Base-by-base conservation (phyloP, 1,140 invertebrate species). In the Choristoneura fumiferana region DNA sequence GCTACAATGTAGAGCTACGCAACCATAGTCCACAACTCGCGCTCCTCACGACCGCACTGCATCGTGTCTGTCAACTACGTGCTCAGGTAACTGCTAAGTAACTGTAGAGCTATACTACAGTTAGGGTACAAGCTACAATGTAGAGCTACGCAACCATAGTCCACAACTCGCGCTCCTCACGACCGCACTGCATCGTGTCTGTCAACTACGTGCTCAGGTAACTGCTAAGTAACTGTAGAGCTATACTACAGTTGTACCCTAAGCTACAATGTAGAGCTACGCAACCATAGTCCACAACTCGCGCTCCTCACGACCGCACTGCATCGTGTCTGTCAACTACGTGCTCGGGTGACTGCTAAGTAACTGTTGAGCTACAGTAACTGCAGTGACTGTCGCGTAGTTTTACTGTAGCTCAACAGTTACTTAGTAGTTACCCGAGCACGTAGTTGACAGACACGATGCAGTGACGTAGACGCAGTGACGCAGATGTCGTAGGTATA, bases 21-120 rank as follows among this genome's bases (percentile, higher is more conserved):
- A 96, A 97, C 0, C 99, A 98, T 6, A 97, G 98, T 99, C 0
- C 97, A 99, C 88, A 99, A 99, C 86, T 96, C 95, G 10, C 90
- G 98, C 15, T 98, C 97, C 9, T 98, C 97, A 0, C 88, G 98
- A 40, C 97, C 97, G 0, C 96, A 98, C 69, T 99, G 98, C 82
- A 98, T 99, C 69, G 98, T 99, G 43, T 97, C 96, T 57, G 97
- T 99, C 12, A 99, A 99, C 85, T 98, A 98, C 78, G 97, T 99
- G 12, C 90, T 99, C 10, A 98, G 96, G 93, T 96, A 90, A 79
- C 81, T 37, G 22, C 43, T 12, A 0, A 2, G 6, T 3, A 2
- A 29, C 22, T 29, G 22, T 6, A 6, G 22, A 6, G 2, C 22
- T n/a, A n/a, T n/a, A n/a, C n/a, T n/a, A n/a, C n/a, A n/a, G 22